Conservation (phyloP, 2,797 vertebrate species). For the Todus mexicanus region DNA sequence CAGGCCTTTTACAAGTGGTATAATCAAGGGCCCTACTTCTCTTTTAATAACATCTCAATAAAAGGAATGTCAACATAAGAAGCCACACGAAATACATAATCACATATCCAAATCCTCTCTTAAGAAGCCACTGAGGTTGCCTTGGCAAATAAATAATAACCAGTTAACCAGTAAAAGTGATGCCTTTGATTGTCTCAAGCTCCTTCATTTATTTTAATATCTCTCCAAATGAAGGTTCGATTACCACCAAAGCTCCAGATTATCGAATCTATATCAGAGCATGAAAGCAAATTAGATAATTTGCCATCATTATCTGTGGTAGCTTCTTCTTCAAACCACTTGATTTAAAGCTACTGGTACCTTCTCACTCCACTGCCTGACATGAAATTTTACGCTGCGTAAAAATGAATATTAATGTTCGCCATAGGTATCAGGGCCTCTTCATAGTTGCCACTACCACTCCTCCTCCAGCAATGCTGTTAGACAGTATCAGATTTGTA, state of each 20-base stretch:
- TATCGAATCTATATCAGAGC: neutral
- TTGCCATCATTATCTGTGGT: neutral
- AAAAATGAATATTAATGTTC: neutral
- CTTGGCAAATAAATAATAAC: neutral
- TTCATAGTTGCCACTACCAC: neutral
- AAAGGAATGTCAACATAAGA: neutral
- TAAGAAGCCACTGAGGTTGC: neutral
- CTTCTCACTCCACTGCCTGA: neutral
- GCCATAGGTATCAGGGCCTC: neutral
- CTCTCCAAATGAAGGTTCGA: neutral
- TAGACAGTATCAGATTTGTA: neutral
- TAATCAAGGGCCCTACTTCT: neutral
- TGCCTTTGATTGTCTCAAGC: neutral
- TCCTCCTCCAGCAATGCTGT: neutral
- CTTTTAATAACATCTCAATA: neutral
- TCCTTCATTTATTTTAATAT: neutral
- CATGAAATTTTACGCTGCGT: neutral
- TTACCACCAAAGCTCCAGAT: neutral
- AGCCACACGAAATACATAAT: neutral
- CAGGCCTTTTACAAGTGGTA: neutral
- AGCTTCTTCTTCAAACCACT: neutral
- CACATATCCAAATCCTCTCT: neutral
- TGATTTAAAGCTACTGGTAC: neutral
- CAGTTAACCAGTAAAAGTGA: neutral
- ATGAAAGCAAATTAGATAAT: neutral